Conservation (phyloP, 2,113 vertebrate species). For the Indicator indicator region DNA sequence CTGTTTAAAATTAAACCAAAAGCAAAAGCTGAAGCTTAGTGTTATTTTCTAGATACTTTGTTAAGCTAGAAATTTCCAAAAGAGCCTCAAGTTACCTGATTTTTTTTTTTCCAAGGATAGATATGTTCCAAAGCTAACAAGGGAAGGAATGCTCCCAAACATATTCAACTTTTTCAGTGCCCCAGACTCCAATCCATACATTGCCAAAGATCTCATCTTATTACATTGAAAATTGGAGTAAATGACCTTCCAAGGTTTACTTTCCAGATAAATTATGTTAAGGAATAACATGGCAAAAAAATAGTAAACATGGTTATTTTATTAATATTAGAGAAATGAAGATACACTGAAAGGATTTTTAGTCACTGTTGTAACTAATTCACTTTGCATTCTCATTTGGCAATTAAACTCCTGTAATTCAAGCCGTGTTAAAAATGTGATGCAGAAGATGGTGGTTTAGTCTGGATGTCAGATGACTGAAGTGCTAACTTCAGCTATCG, state of each 20-base stretch:
- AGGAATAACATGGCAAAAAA: neutral
- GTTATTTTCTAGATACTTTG: neutral
- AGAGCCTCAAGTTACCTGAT: neutral
- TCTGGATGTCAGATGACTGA: neutral
- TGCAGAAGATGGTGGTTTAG: neutral
- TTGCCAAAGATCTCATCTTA: neutral
- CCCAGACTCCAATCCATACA: neutral
- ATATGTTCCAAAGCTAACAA: neutral
- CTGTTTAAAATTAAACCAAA: neutral
- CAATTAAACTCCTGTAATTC: neutral
- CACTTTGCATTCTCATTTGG: neutral
- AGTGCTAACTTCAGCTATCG: constrained; percentile 18
- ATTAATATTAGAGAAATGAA: neutral
- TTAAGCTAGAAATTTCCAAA: neutral
- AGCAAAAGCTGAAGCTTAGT: neutral
- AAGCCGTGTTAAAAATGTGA: neutral
- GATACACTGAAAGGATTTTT: neutral
- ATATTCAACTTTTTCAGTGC: neutral
- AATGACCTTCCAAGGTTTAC: neutral
- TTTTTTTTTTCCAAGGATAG: neutral
- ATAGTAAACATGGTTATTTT: neutral
- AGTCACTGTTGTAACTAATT: neutral
- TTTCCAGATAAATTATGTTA: neutral
- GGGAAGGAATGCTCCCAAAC: neutral
- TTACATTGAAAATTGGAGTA: neutral